Conservation (phyloP, 2,888 invertebrate species). For the Platycheirus albimanus region DNA sequence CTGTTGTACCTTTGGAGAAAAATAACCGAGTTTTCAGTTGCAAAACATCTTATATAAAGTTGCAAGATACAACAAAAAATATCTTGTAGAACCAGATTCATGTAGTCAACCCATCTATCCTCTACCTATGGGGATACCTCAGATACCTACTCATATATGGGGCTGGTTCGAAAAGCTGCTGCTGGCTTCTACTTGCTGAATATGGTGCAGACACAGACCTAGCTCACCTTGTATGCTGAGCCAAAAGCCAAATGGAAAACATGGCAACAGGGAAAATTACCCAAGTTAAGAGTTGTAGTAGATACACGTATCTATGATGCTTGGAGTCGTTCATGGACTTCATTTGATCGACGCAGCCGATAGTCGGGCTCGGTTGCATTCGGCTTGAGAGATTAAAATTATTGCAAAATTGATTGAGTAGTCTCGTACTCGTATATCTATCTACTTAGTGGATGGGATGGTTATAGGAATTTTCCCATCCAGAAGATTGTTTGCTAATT, state of each 20-base stretch:
- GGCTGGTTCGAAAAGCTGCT: conserved; percentile 44
- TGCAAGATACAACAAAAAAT: conserved; percentile 24
- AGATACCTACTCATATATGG: conserved; percentile 48
- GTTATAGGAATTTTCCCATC: conserved; percentile 40
- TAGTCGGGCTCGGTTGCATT: conserved; percentile 62
- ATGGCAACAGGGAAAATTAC: conserved; percentile 57
- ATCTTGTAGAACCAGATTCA: conserved; percentile 62
- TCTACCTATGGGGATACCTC: conserved; percentile 14
- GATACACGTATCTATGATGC: conserved; percentile 10
- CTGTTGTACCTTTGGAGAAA: conserved; percentile 47
- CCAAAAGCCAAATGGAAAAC: conserved; percentile 60
- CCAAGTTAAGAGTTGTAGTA: conserved; percentile 40
- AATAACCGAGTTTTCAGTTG: conserved; percentile 27
- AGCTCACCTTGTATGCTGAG: conserved; percentile 70
- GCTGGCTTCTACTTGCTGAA: too few relatives aligned
- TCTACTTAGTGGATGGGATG: conserved; percentile 8
- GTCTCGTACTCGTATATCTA: conserved; percentile 37
- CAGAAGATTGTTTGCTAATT: conserved; percentile 31
- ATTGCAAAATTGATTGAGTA: conserved; percentile 71
- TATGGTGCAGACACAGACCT: conserved; percentile 59
- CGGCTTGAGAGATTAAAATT: conserved; percentile 68
- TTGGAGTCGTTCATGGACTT: conserved; percentile 47
- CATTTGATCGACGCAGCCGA: conserved; percentile 41
- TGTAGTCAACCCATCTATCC: neutral
- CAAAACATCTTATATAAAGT: conserved; percentile 49